A percentile compares a stretch with the other conserved stretches of the same genome.
Conservation (phyloP, 2,113 vertebrate genomes). For the Hystrix cristata region DNA sequence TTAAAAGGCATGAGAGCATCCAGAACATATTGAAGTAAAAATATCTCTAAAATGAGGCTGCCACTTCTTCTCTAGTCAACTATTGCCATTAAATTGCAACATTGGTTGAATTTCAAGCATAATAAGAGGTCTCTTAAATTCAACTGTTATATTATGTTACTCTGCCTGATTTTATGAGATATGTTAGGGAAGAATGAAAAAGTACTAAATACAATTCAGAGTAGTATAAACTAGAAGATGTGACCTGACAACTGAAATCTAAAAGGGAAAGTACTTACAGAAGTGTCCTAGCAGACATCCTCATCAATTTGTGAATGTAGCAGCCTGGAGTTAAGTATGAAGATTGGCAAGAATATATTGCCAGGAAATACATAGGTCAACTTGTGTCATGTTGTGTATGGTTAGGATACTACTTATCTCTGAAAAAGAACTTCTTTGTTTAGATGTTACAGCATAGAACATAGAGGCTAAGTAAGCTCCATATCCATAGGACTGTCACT, state of each 20-base stretch:
- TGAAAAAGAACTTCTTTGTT: background rate
- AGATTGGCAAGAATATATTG: constrained; percentile 44
- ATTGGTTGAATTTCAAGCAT: constrained; percentile 85
- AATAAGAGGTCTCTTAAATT: constrained; percentile 86
- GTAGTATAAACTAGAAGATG: constrained; percentile 82
- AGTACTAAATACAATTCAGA: constrained; percentile 84
- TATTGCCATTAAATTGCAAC: constrained; percentile 69
- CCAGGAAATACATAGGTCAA: constrained; percentile 59
- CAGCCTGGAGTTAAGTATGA: constrained; percentile 56
- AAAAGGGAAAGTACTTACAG: constrained; percentile 80
- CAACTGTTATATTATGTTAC: constrained; percentile 83
- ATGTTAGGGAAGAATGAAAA: constrained; percentile 83
- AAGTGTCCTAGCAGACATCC: constrained; percentile 58
- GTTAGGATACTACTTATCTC: background rate
- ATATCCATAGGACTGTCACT: constrained; percentile 20
- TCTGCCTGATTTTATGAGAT: constrained; percentile 85
- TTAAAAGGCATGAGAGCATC: constrained; percentile 67
- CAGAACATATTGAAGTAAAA: constrained; percentile 81
- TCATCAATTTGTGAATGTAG: constrained; percentile 69
- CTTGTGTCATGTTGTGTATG: background rate
- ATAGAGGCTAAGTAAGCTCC: background rate
- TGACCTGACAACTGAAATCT: constrained; percentile 86
- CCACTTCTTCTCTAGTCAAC: constrained; percentile 84
- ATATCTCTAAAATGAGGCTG: constrained; percentile 83
- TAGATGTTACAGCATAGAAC: background rate